Percentiles rank a stretch among this genome's conserved stretches.
Conservation (phyloP, 2,113 vertebrate species). For the Petaurus breviceps region DNA sequence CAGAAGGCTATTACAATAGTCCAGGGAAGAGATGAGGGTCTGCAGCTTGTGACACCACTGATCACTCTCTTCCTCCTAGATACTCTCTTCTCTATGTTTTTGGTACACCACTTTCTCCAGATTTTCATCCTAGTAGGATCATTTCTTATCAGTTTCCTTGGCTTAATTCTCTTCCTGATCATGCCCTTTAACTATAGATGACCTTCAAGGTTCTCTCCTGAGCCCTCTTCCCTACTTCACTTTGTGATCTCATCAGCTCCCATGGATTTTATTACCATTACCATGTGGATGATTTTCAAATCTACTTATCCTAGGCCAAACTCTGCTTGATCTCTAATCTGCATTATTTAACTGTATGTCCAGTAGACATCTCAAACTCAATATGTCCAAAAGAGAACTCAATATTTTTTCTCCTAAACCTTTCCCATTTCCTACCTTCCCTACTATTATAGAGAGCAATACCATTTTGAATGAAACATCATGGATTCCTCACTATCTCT, state of each 20-base stretch:
- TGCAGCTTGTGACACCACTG: not conserved
- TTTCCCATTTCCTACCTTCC: not conserved
- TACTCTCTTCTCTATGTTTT: not conserved
- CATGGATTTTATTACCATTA: not conserved
- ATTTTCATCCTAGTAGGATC: not conserved
- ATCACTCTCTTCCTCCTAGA: not conserved
- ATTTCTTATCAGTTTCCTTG: not conserved
- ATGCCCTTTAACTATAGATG: not conserved
- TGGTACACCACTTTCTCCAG: not conserved
- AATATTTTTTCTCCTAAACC: not conserved
- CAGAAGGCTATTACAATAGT: not conserved
- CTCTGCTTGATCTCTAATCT: not conserved
- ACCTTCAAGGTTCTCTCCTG: not conserved
- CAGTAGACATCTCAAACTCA: not conserved
- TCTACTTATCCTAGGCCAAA: not conserved
- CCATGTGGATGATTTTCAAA: not conserved
- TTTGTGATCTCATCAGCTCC: not conserved
- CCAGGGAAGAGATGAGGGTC: not conserved
- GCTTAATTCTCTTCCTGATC: not conserved
- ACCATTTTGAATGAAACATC: not conserved
- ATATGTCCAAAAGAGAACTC: not conserved
- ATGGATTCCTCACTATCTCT: not conserved
- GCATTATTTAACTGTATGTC: not conserved
- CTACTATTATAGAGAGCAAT: not conserved
- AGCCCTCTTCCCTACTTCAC: not conserved